phyloP scores from a whole-genome alignment of 35 echinoderm and acorn worm species.

The Eucidaris tribuloides region DNA sequence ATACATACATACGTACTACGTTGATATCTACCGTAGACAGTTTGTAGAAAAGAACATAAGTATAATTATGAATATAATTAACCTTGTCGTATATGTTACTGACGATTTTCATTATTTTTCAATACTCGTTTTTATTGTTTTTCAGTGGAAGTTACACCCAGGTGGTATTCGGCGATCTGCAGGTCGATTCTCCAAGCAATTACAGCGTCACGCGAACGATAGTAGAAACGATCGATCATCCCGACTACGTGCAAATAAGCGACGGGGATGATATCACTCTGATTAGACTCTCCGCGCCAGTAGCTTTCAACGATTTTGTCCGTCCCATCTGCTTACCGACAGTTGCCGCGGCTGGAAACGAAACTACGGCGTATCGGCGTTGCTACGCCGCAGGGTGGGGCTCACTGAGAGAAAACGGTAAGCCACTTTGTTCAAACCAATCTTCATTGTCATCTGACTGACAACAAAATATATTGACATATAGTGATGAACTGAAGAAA shows the following conservation, averaged over 20 bases:
- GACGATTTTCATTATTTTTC: no score
- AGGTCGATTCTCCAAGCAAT: not conserved
- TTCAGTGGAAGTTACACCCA: not conserved
- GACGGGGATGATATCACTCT: conserved; percentile 27
- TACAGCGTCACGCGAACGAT: conserved; percentile 3
- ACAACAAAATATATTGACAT: no score
- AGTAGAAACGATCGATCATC: not conserved
- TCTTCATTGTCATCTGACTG: no score
- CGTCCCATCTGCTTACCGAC: not conserved
- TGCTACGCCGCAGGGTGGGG: conserved; percentile 15
- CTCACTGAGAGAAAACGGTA: not conserved
- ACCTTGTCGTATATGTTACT: no score
- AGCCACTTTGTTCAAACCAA: not conserved
- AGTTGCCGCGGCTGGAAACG: not conserved
- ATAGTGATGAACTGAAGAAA: not conserved
- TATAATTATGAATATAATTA: no score
- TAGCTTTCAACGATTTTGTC: not conserved
- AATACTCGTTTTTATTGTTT: no score
- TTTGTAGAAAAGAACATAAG: no score
- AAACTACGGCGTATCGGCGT: not conserved
- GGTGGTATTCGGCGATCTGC: not conserved
- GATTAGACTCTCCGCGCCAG: not conserved
- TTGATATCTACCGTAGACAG: no score
- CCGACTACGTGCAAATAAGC: not conserved
- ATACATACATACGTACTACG: no score